Evolutionary conservation across 2,113 vertebrate species (phyloP), one percentile per base, ranked within the genome.

Genomic region (Pelecanoides urinatrix): DNA sequence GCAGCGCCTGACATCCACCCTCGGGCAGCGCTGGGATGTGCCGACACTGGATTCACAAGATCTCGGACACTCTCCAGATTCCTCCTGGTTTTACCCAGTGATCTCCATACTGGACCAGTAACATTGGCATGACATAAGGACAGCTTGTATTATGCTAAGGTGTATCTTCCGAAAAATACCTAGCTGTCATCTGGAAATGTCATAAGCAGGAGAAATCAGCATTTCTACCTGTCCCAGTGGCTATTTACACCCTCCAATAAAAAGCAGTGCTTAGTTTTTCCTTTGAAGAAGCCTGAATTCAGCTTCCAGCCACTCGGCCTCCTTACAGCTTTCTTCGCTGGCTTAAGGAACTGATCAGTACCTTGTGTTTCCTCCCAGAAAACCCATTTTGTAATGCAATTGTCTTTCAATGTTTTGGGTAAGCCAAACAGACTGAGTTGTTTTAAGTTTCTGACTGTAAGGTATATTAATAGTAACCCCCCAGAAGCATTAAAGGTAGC

Each of bases 1-100:
- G 71, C 73, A 53, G 59, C 7, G 1, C 71, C 70, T 11, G 30
- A 36, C 30, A 32, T 16, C 81, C 90, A 79, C 55, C 84, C 89
- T 47, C 6, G 12, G 85, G 77, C 62, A 53, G 68, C 1, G 0
- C 32, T 0, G 2, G 65, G 53, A 76, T 32, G 70, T 13, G 49
- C 65, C 6, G 4, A 6, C 53, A 32, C 29, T 0, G 1, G 10
- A 47, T 21, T 40, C 74, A 16, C 7, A 1, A 44, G 12, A 17
- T 27, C 79, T 62, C 4, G 2, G 32, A 53, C 15, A 6, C 29
- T 72, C 19, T 56, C 73, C 70, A 26, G 19, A 4, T 9, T 62
- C 38, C 79, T 75, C 55, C 70, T 12, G 32, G 14, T 8, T 66
- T 80, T 65, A 72, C 25, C 32, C 76, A 55, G 23, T 9, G 5